These are phyloP conservation scores for Perodicticus potto DNA, from an alignment of 2,797 vertebrate species.

Conservation along the genomic window DNA sequence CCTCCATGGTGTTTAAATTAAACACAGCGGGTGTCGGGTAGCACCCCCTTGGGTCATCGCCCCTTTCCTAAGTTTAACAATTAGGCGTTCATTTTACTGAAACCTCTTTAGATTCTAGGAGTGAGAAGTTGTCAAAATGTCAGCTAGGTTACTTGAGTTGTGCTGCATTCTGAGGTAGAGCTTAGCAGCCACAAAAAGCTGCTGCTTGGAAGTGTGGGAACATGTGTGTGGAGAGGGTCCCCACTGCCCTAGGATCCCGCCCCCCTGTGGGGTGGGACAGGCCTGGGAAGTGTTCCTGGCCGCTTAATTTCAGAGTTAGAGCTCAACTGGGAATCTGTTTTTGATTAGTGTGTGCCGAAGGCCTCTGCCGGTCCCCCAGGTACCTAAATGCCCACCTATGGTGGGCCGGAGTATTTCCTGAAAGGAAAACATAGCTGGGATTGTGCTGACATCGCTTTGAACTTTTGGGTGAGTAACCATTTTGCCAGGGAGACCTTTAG, in stretches of 20 bases:
- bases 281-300: background rate
- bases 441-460: background rate
- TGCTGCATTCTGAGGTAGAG: background rate
- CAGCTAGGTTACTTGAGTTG: background rate
- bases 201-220: background rate
- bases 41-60: fast-evolving
- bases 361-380: background rate
- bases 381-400: background rate
- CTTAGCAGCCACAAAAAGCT: fast-evolving
- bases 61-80: background rate
- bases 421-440: background rate
- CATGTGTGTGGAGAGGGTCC: background rate
- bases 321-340: background rate
- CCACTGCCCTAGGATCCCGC: background rate
- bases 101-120: background rate
- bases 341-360: background rate
- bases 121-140: background rate
- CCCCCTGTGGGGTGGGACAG: background rate
- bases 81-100: background rate
- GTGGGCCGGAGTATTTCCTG: background rate
- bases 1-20: background rate
- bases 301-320: background rate
- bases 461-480: background rate
- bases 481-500: background rate
- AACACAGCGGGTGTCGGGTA: background rate